Evolutionary conservation across 1,140 invertebrate genomes (phyloP), one percentile per base, ranked within the genome.

Genomic region (Adelges cooleyi): DNA sequence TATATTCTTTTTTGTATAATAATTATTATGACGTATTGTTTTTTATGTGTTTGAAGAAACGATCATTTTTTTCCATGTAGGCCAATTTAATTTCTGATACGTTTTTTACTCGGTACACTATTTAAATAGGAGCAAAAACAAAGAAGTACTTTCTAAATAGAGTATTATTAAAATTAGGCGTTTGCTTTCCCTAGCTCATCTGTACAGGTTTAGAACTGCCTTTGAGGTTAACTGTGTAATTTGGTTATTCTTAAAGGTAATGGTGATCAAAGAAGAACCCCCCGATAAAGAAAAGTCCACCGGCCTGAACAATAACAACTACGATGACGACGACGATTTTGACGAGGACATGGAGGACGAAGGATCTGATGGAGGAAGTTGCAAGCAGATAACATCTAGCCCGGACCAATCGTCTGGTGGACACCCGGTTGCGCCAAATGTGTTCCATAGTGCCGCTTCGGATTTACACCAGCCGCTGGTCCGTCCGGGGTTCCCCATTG

Each of bases 401-500:
- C 59, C 50, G 51, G 67, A 67, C 71, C 46, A 66, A 69, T 48
- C 68, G 11, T 33, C 29, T 11, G 11, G 5, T 33, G 11, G 29
- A 33, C 29, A 33, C 29, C 11, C 29, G 29, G 29, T 33, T 33
- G 11, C 56, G 74, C 75, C 65, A 50, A 59, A 44, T 42, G 4
- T 67, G 69, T 72, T 52, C 36, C 77, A 72, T 71, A 15, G 71
- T 71, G 33, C 70, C 72, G 29, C 72, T 72, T 67, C 75, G 74
- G 49, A 74, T 74, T 13, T 79, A 78, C 40, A 59, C 38, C 54
- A 18, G 36, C 29, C 44, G 81, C 17, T 71, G 83, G 53, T 77
- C 77, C 29, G 77, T 22, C 65, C 81, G 5, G 80, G 81, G 23
- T 89, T 90, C 72, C 86, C 87, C 2, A 77, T 91, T 73, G 85